Percentiles rank a stretch among this genome's conserved stretches.
Conservation (phyloP, 2,888 invertebrate species). For the Pecten maximus region DNA sequence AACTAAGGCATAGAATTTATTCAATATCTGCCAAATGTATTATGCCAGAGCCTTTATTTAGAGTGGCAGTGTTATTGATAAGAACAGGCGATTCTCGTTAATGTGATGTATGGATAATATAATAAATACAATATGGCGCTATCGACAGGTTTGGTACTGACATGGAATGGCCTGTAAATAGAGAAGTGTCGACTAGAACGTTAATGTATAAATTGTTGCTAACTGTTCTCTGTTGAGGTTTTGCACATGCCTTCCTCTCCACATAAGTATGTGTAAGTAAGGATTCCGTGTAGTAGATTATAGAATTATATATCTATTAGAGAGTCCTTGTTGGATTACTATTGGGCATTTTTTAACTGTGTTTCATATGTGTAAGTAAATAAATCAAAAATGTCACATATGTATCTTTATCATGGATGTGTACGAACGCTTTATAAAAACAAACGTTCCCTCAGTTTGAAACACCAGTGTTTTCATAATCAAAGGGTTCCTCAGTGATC, state of each 20-base stretch:
- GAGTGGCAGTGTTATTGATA: constrained; percentile 20
- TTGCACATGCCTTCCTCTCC: not conserved
- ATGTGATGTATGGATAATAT: not conserved
- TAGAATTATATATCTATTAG: not conserved
- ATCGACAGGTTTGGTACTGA: not conserved
- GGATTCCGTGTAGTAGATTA: not conserved
- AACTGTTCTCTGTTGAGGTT: not conserved
- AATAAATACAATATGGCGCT: not conserved
- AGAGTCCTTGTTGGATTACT: too few relatives aligned
- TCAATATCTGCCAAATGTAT: not conserved
- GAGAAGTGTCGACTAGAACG: not conserved
- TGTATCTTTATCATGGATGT: too few relatives aligned
- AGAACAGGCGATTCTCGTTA: constrained; percentile 27
- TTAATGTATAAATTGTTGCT: not conserved
- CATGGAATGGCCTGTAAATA: not conserved
- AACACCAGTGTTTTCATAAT: too few relatives aligned
- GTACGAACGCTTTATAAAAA: too few relatives aligned
- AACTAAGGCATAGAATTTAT: not conserved
- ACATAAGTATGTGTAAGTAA: not conserved
- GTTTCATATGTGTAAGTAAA: too few relatives aligned
- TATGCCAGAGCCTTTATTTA: constrained; percentile 14
- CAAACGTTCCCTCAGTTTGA: too few relatives aligned
- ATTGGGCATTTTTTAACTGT: too few relatives aligned
- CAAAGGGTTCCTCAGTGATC: too few relatives aligned
- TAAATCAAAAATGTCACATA: too few relatives aligned